phyloP scores from a whole-genome alignment of 2,888 invertebrate species.

The Sphinx pinastri region DNA sequence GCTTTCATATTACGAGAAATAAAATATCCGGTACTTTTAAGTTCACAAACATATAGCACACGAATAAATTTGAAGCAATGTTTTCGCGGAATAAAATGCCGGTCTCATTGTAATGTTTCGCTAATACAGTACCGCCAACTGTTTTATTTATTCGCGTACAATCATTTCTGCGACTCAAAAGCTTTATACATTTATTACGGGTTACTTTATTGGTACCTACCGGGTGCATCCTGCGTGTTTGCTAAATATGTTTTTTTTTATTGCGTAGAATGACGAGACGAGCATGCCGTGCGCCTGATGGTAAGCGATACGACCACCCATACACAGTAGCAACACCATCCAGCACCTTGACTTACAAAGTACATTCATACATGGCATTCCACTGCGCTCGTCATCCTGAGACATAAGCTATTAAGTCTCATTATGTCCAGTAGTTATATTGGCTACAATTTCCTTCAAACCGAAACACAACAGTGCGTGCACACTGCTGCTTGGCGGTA shows the following conservation, averaged over 20 bases:
- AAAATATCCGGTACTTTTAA: constrained; percentile 1
- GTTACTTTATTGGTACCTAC: constrained; percentile 7
- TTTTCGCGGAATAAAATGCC: constrained; percentile 21
- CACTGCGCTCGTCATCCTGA: too few species aligned
- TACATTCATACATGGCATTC: too few species aligned
- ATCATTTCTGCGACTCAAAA: constrained; percentile 21
- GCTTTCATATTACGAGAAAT: background rate
- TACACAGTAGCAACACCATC: too few species aligned
- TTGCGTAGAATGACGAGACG: too few species aligned
- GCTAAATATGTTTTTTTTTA: background rate
- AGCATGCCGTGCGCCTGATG: too few species aligned
- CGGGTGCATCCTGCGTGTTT: background rate
- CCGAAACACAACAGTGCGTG: too few species aligned
- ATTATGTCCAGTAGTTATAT: too few species aligned
- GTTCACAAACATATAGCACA: constrained; percentile 5
- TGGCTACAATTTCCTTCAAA: too few species aligned
- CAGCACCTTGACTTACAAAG: too few species aligned
- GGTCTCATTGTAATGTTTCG: constrained; percentile 24
- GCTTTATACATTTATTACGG: constrained; percentile 16
- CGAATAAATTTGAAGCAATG: constrained; percentile 14
- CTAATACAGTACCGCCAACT: constrained; percentile 20
- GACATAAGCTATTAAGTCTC: too few species aligned
- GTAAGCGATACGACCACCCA: too few species aligned
- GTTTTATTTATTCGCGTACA: constrained; percentile 17
- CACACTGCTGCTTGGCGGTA: too few species aligned